Evolutionary conservation across 2,888 invertebrate genomes (phyloP).

Genomic region (Leptopilina drosophilae): DNA sequence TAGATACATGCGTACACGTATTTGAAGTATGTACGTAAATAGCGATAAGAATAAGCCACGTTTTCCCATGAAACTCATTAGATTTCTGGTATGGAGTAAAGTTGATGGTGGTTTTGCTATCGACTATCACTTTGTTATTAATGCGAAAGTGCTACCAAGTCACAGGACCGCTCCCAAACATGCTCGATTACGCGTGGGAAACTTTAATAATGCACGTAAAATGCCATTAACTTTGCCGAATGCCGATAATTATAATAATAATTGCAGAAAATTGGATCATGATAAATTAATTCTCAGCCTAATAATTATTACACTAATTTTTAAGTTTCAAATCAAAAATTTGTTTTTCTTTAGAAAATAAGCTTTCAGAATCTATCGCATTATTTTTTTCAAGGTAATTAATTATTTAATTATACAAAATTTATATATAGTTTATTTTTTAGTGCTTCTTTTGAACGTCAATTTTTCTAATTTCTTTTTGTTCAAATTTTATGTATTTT

Average conservation of each 20-base stretch:
- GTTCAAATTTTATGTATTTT: no score
- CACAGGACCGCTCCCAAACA: slow-evolving; percentile 40
- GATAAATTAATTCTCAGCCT: background rate
- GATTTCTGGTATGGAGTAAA: background rate
- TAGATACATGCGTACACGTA: slow-evolving; percentile 18
- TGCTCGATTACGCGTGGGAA: slow-evolving; percentile 39
- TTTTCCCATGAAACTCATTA: slow-evolving; percentile 32
- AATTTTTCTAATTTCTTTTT: no score
- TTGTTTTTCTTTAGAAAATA: no score
- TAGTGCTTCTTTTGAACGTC: no score
- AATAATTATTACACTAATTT: no score
- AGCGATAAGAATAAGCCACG: slow-evolving; percentile 34
- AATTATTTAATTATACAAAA: no score
- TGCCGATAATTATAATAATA: background rate
- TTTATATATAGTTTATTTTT: no score
- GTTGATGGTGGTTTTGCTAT: slow-evolving; percentile 11
- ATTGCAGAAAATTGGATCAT: slow-evolving; percentile 17
- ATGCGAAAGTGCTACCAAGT: slow-evolving; percentile 40
- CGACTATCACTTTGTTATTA: slow-evolving; percentile 40
- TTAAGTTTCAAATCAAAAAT: no score
- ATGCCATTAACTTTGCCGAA: slow-evolving; percentile 17
- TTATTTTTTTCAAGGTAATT: no score
- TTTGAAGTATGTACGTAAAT: slow-evolving; percentile 26
- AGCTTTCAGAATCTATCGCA: no score
- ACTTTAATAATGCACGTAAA: background rate